Evolutionary conservation across 2,797 vertebrate species (phyloP).

Genomic region (Streptopelia turtur): DNA sequence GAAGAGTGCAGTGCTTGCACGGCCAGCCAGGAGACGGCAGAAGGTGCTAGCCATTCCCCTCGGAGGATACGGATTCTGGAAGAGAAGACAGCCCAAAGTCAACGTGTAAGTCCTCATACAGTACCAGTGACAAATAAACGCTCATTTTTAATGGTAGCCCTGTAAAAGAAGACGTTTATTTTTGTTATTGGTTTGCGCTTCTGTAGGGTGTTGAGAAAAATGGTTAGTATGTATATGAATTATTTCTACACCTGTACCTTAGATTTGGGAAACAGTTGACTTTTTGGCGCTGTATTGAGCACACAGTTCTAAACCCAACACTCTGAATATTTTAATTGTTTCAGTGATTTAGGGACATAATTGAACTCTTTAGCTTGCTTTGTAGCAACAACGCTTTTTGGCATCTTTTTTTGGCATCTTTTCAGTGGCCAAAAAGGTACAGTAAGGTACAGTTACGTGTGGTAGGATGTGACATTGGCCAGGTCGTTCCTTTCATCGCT

Average conservation of each 20-base stretch:
- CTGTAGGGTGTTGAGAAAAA: background rate
- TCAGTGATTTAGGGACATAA: background rate
- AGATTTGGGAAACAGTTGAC: background rate
- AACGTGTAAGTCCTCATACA: background rate
- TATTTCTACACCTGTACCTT: background rate
- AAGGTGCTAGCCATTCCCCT: constrained; percentile 86
- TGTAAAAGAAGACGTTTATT: background rate
- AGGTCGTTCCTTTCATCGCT: background rate
- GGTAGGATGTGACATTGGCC: background rate
- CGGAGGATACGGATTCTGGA: constrained; percentile 21
- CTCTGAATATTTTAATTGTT: background rate
- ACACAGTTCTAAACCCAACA: background rate
- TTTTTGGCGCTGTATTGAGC: background rate
- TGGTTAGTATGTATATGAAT: background rate
- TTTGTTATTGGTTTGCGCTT: background rate
- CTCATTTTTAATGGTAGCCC: background rate
- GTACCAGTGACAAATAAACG: background rate
- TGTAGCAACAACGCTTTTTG: background rate
- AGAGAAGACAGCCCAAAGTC: background rate
- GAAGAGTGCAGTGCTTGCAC: constrained; percentile 81
- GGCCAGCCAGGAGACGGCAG: constrained; percentile 84
- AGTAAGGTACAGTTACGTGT: background rate
- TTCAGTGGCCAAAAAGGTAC: background rate
- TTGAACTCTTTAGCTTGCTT: background rate
- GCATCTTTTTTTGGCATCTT: background rate